Conservation (phyloP, 2,797 vertebrate genomes). For the Poecile montanus region DNA sequence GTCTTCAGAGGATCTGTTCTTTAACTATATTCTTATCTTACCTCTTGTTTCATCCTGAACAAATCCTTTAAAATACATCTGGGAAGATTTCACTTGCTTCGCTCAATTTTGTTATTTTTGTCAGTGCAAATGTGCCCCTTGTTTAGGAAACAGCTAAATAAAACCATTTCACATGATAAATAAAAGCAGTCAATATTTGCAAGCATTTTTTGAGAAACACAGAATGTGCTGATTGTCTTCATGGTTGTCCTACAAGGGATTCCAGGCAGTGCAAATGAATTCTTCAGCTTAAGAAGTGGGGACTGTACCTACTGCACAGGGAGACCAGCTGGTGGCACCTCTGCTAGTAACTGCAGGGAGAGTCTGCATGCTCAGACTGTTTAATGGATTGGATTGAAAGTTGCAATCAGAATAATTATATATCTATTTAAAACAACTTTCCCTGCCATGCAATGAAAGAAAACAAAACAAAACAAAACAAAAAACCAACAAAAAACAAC, state of each 20-base stretch:
- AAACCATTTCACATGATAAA: background rate
- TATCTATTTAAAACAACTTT: background rate
- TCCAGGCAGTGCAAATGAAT: background rate
- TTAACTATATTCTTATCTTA: background rate
- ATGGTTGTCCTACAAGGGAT: background rate
- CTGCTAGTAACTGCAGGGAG: background rate
- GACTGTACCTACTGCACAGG: background rate
- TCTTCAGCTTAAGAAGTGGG: background rate
- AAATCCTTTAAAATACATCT: background rate
- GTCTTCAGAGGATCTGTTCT: background rate
- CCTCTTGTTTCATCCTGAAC: background rate
- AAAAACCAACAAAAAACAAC: too few species aligned
- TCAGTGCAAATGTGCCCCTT: background rate
- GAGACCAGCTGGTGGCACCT: background rate
- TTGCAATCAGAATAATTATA: background rate
- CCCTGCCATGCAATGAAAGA: background rate
- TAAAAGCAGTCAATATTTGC: background rate
- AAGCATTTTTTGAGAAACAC: background rate
- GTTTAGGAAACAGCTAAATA: background rate
- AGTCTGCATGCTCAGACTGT: background rate
- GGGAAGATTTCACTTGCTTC: background rate
- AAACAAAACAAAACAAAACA: background rate
- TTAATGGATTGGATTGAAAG: background rate
- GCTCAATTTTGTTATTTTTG: background rate
- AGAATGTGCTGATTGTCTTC: background rate